These are phyloP conservation scores for Styela clava DNA, from an alignment of 23 tunicate species.

Conservation along the genomic window DNA sequence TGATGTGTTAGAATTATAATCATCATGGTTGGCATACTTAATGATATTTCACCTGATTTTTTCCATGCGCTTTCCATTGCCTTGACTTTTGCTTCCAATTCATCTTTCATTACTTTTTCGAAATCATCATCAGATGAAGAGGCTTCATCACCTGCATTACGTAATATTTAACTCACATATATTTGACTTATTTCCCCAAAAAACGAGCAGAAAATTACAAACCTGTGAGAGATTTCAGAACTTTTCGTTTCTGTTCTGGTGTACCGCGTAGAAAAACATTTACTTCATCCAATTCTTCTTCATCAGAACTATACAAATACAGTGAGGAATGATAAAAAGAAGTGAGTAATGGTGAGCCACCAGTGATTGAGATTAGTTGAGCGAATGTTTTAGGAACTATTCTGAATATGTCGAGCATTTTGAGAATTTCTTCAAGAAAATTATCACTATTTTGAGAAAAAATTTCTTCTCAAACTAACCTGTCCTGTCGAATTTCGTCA, in stretches of 20 bases:
- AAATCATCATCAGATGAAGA: conserved; percentile 92
- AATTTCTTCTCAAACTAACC: too few relatives aligned
- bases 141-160: conserved; percentile 64
- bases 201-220: background rate
- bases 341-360: background rate
- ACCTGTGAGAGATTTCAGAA: conserved; percentile 65
- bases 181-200: too few relatives aligned
- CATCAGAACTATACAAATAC: conserved; percentile 73
- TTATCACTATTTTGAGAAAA: too few relatives aligned
- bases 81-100: conserved; percentile 48
- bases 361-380: background rate
- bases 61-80: conserved; percentile 53
- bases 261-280: conserved; percentile 73
- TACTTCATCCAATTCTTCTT: conserved; percentile 55
- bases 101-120: conserved; percentile 68
- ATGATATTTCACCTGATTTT: background rate
- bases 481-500: background rate
- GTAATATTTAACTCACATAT: background rate
- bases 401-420: too few relatives aligned
- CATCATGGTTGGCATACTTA: too few relatives aligned
- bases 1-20: too few relatives aligned
- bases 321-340: background rate
- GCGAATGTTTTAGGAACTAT: too few relatives aligned
- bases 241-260: conserved; percentile 58
- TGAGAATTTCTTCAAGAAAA: too few relatives aligned